phyloP scores from a whole-genome alignment of 1,140 invertebrate genomes.

The Rhagoletis zephyria region DNA sequence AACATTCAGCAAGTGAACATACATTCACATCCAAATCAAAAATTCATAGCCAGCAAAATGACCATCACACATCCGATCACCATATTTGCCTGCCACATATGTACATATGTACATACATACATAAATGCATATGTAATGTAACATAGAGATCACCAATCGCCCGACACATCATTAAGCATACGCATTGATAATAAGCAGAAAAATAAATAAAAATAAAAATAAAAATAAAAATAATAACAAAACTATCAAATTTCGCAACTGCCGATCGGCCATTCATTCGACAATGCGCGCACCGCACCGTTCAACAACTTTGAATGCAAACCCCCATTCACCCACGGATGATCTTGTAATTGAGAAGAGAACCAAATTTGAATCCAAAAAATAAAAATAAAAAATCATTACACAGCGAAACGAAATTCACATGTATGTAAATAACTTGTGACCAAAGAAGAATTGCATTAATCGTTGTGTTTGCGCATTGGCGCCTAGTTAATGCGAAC shows the following conservation, averaged over 20 bases:
- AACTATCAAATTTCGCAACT: not conserved
- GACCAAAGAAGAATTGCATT: slow-evolving; percentile 45
- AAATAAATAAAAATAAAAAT: not conserved
- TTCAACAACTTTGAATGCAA: slow-evolving; percentile 8
- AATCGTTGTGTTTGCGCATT: slow-evolving; percentile 3
- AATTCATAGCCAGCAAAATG: slow-evolving; percentile 44
- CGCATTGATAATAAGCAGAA: not conserved
- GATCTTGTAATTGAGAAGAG: not conserved
- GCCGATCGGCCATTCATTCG: not conserved
- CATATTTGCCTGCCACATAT: slow-evolving; percentile 44
- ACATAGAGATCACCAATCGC: not conserved
- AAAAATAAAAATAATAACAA: not conserved
- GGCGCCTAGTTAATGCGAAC: not conserved
- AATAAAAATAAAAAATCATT: not conserved
- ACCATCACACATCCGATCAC: slow-evolving; percentile 27
- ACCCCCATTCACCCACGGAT: not conserved
- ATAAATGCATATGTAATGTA: not conserved
- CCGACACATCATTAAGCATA: not conserved
- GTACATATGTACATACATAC: no score
- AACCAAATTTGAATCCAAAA: not conserved
- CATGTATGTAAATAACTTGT: slow-evolving; percentile 47
- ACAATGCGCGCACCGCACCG: not conserved
- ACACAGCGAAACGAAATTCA: slow-evolving; percentile 30
- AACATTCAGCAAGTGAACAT: slow-evolving; percentile 37
- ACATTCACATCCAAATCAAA: slow-evolving; percentile 36